Evolutionary conservation across 64 coral and sea anemone species (phyloP), one percentile per base, ranked within the genome.

Genomic region (Porites lutea): DNA sequence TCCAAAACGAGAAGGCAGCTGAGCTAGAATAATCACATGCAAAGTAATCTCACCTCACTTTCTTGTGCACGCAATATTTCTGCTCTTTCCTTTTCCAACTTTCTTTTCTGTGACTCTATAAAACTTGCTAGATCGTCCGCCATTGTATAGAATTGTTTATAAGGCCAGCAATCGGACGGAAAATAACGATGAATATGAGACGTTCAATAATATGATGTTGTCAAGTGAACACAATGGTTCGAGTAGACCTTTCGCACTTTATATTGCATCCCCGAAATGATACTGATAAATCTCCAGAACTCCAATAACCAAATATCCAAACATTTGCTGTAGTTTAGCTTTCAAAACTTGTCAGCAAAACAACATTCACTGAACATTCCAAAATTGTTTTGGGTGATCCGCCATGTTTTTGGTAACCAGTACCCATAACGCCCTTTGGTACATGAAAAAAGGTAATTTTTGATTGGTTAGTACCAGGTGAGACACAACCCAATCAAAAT

Each of bases 41-140:
- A 5, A 7, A 57, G 27, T 12, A 57, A 9, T 57, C 54, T 57
- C 54, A 89, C 92, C 92, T 94, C 67, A n/a, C 8, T 52, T 6
- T 74, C 58, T 64, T 84, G 79, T 55, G 68, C 19, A 22, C 59
- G 69, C 2, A 75, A 79, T 48, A 94, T 89, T 89, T 93, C 91
- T 55, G 51, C 48, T 71, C 91, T 89, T 80, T 96, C 95, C 63
- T 84, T 88, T 70, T 96, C 95, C 20, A 96, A 81, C 71, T 96
- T 93, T 57, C 71, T 82, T 74, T 96, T 96, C 73, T 96, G 95
- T 48, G 81, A 89, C 84, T 96, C 91, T 48, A 96, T 96, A 82
- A 96, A 96, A 48, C 92, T 96, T 75, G 95, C 89, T 37, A 96
- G 79, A 43, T 96, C 95, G 69, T 96, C 95, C 22, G 79, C 95